These are phyloP conservation scores for Zaprionus inermis DNA, from an alignment of 1,140 invertebrate genomes.

Conservation along the genomic window DNA sequence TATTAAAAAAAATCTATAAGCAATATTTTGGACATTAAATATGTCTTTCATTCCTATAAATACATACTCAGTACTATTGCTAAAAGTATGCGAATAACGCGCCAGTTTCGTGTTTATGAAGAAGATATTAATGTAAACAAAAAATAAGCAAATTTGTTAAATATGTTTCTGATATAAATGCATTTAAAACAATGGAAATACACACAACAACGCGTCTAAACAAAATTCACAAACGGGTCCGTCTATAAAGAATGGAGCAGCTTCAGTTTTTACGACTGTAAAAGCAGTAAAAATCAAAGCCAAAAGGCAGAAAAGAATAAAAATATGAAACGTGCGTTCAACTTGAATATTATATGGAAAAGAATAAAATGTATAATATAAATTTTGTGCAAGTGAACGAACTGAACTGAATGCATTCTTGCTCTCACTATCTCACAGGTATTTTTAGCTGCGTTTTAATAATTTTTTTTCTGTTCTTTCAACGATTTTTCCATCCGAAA, in stretches of 20 bases:
- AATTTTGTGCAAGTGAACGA: not conserved
- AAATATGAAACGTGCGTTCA: conserved; percentile 32
- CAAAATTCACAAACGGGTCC: conserved; percentile 3
- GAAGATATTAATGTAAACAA: not conserved
- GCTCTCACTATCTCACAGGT: conserved; percentile 16
- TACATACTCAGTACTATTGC: not conserved
- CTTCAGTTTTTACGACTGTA: conserved; percentile 11
- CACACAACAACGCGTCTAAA: conserved; percentile 6
- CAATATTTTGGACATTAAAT: conserved; percentile 1
- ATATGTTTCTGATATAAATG: not conserved
- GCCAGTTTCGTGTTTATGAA: not conserved
- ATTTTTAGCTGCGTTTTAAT: conserved; percentile 61
- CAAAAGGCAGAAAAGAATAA: conserved; percentile 1
- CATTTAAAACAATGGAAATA: not conserved
- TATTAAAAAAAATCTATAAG: conserved; percentile 4
- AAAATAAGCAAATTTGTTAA: not conserved
- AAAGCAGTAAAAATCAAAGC: conserved; percentile 24
- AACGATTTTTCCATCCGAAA: conserved; percentile 40
- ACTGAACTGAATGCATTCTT: not conserved
- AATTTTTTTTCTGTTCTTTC: conserved; percentile 32
- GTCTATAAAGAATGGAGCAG: not conserved
- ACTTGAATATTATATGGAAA: conserved; percentile 14
- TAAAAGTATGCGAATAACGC: not conserved
- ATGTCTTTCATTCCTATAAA: not conserved
- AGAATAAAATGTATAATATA: conserved; percentile 8